Conservation (phyloP, 2,797 vertebrate genomes). For the Acanthurus leucopareius region DNA sequence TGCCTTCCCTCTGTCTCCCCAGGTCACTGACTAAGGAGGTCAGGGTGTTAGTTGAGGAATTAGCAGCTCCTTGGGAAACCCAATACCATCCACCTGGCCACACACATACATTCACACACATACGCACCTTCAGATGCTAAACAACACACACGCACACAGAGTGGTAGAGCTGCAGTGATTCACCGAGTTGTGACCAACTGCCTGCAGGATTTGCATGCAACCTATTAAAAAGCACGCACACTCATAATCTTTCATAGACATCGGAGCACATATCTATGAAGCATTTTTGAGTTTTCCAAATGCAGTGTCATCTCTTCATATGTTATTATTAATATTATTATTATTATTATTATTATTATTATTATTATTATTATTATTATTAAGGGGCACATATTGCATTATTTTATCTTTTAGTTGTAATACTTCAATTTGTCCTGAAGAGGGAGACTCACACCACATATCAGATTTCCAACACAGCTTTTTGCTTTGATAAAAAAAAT, state of each 20-base stretch:
- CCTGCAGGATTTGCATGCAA: neutral
- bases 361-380: neutral
- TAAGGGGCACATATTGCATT: neutral
- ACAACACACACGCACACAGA: constrained; percentile 18
- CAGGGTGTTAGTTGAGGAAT: constrained; percentile 71
- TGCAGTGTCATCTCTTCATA: neutral
- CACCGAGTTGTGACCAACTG: constrained; percentile 7
- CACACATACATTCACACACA: constrained; percentile 13
- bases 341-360: neutral
- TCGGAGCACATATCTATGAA: neutral
- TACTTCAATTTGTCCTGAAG: constrained; percentile 52
- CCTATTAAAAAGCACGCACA: neutral
- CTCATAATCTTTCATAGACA: neutral
- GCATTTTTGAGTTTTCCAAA: neutral
- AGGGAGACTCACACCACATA: constrained; percentile 67
- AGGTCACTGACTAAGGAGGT: constrained; percentile 72
- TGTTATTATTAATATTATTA: neutral
- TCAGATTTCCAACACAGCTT: constrained; percentile 4
- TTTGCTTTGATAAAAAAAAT: constrained; percentile 1
- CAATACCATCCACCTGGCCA: constrained; percentile 62
- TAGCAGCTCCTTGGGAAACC: constrained; percentile 65
- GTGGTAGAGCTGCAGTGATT: constrained; percentile 27
- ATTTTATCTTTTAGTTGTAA: constrained; percentile 31
- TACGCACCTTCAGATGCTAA: constrained; percentile 1
- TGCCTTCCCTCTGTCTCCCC: constrained; percentile 37